Evolutionary conservation across 2,113 vertebrate genomes (phyloP).

Genomic region (Morone saxatilis): DNA sequence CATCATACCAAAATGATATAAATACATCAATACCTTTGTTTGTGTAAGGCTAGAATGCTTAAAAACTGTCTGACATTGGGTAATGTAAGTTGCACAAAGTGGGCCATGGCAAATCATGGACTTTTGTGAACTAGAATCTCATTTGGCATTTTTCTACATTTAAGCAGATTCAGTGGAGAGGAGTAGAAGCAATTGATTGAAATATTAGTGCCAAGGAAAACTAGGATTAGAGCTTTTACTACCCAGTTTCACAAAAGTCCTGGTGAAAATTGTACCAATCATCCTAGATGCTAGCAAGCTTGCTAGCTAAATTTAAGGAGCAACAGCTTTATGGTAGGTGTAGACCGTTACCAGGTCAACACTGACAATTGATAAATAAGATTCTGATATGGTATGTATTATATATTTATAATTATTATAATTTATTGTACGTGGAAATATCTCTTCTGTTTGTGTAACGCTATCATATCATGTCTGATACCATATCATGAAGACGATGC

Average conservation of each 20-base stretch:
- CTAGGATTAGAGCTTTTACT: not conserved
- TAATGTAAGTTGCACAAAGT: no score
- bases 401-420: no score
- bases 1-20: no score
- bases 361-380: no score
- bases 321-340: no score
- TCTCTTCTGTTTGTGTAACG: not conserved
- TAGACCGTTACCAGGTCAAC: no score
- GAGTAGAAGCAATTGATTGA: not conserved
- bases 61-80: not conserved
- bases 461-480: conserved; percentile 10
- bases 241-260: not conserved
- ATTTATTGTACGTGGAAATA: not conserved
- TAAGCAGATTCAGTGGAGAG: not conserved
- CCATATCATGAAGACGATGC: conserved; percentile 8
- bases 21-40: not conserved
- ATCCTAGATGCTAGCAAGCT: no score
- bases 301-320: no score
- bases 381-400: no score
- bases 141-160: not conserved
- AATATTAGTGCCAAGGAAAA: not conserved
- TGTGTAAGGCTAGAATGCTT: not conserved
- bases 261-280: not conserved
- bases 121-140: not conserved
- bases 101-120: not conserved